These are phyloP conservation scores for Drosophila varians DNA, from an alignment of 1,140 invertebrate species.

Conservation along the genomic window DNA sequence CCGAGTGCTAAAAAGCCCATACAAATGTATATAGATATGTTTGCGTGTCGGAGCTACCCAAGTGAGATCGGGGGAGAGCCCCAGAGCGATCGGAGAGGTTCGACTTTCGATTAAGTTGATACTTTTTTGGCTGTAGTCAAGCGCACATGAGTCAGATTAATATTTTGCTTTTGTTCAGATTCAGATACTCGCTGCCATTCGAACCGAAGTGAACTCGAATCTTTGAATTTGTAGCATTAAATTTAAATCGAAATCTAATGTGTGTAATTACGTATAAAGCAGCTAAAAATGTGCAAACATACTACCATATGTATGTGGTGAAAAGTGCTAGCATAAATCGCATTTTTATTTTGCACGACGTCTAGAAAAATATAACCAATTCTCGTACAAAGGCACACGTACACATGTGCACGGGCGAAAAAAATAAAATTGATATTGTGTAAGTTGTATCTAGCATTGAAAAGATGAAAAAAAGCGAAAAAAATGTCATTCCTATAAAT, in stretches of 20 bases:
- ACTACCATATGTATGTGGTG: constrained; percentile 33
- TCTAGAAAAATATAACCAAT: constrained; percentile 40
- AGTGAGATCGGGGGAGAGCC: constrained; percentile 16
- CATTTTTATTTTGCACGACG: constrained; percentile 37
- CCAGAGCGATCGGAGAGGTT: constrained; percentile 24
- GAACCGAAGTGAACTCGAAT: constrained; percentile 23
- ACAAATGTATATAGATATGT: not conserved
- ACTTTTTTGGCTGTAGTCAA: constrained; percentile 19
- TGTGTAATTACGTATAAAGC: constrained; percentile 40
- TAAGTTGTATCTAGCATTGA: constrained; percentile 36
- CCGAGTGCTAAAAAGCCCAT: not conserved
- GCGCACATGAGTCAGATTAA: constrained; percentile 35
- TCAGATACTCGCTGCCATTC: constrained; percentile 30
- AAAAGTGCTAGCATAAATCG: constrained; percentile 43
- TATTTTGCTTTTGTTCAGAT: constrained; percentile 42
- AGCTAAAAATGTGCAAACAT: constrained; percentile 43
- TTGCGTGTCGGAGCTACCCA: not conserved
- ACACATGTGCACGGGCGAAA: constrained; percentile 1
- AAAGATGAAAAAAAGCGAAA: constrained; percentile 35
- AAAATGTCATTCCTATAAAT: constrained; percentile 44
- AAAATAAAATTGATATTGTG: constrained; percentile 32
- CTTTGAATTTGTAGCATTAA: constrained; percentile 1
- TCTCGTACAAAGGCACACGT: constrained; percentile 24
- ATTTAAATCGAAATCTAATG: constrained; percentile 23
- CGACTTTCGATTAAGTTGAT: constrained; percentile 25